Percentiles rank a stretch among this genome's conserved stretches.
These are phyloP conservation scores for Oryctes rhinoceros DNA, from an alignment of 1,140 invertebrate species.

Conservation along the genomic window DNA sequence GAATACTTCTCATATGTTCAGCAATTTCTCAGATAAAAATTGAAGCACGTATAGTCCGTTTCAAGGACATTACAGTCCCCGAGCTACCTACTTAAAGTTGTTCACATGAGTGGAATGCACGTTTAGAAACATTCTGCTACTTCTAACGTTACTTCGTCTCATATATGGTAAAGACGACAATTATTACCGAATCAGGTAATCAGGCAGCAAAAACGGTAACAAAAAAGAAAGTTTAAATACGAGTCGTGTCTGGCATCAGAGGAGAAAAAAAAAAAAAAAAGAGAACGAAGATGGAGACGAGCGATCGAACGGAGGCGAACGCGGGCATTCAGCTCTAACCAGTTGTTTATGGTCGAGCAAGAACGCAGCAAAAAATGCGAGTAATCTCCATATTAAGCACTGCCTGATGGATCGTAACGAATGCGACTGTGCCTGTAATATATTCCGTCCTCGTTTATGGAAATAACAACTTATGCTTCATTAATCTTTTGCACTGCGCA, in stretches of 20 bases:
- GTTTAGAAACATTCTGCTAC: neutral
- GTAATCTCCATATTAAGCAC: constrained; percentile 37
- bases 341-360: constrained; percentile 17
- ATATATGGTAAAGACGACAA: constrained; percentile 31
- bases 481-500: constrained; percentile 41
- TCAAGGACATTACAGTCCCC: neutral
- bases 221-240: constrained; percentile 37
- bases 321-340: constrained; percentile 24
- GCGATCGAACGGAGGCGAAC: constrained; percentile 9
- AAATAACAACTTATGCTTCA: constrained; percentile 43
- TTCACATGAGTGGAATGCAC: neutral
- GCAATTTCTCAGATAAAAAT: too few relatives aligned
- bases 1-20: too few relatives aligned
- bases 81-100: constrained; percentile 11
- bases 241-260: constrained; percentile 6
- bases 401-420: constrained; percentile 37
- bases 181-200: constrained; percentile 36
- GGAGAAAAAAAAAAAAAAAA: neutral
- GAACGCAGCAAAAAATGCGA: constrained; percentile 28
- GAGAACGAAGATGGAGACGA: constrained; percentile 11
- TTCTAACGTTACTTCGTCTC: constrained; percentile 13
- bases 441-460: constrained; percentile 43
- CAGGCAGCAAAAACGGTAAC: constrained; percentile 29
- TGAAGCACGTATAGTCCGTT: neutral
- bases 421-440: constrained; percentile 30